Evolutionary conservation across 2,888 invertebrate genomes (phyloP), one percentile per base, ranked within the genome.

Genomic region (Amaurobius ferox): DNA sequence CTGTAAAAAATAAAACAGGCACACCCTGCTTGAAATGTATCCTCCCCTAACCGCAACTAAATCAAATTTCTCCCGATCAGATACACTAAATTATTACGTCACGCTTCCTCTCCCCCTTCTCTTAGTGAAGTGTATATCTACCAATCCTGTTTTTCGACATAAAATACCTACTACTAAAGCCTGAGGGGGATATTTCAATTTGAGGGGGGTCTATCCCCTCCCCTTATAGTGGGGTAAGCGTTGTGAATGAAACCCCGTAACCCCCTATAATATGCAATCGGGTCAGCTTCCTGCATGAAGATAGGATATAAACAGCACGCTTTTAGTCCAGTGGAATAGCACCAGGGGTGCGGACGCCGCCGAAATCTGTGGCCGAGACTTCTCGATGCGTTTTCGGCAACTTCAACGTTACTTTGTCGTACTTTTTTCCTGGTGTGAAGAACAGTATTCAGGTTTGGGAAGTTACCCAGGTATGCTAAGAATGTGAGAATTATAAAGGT

Each of bases 241-340:
- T 35, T n/a, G 44, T 64, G 73, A 62, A 73, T 61, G 61, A 39
- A 35, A 35, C 62, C 55, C 62, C 73, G 29, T 74, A 26, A 40
- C 23, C 64, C 74, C 74, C 74, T 28, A 39, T 74, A 23, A 39
- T 26, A 66, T 66, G 76, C 48, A 76, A 76, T 68, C 35, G 35
- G 68, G 40, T 68, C 68, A 68, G 68, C 68, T 68, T 68, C 40
- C 68, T 39, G 67, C 30, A 35, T 16, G 7, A n/a, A 35, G 35
- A 13, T 13, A 23, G 55, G 55, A 55, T 55, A 55, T 1, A 23
- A 19, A n/a, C 55, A 55, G 11, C 55, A 55, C 23, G 23, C 5
- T 55, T 55, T 55, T 23, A 55, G 23, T 55, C 23, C 5, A 55
- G 55, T 55, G 23, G 44, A 11, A 23, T 55, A 23, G 55, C 55